These are phyloP conservation scores for Eilema griseolum DNA, from an alignment of 2,888 invertebrate species.

Conservation along the genomic window DNA sequence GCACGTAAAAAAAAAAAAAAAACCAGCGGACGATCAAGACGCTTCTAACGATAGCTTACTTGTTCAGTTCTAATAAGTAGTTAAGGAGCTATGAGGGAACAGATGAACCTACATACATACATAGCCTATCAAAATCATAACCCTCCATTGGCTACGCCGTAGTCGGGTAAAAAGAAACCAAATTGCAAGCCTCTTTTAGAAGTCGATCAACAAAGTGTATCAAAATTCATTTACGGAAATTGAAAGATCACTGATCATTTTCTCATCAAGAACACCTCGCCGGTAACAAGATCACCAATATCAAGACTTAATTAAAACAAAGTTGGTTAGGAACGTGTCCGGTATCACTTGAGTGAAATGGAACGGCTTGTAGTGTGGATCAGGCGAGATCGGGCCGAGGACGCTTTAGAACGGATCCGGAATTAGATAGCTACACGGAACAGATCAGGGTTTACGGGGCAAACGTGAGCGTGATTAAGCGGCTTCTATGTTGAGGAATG, in stretches of 20 bases:
- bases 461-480: constrained; percentile 16
- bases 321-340: constrained; percentile 33
- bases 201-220: not conserved
- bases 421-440: constrained; percentile 13
- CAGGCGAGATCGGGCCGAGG: constrained; percentile 9
- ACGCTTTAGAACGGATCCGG: constrained; percentile 8
- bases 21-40: no score
- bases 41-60: no score
- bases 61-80: no score
- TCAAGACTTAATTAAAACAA: constrained; percentile 42
- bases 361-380: constrained; percentile 16
- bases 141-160: no score
- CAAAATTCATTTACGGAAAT: constrained; percentile 3
- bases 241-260: not conserved
- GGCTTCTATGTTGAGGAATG: not conserved
- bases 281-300: constrained; percentile 11
- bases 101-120: no score
- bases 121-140: no score
- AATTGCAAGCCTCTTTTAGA: not conserved
- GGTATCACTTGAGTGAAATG: constrained; percentile 9
- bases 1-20: no score
- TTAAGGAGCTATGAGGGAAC: no score
- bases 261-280: constrained; percentile 1
- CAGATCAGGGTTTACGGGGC: constrained; percentile 14
- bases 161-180: not conserved